A percentile compares a stretch with the other conserved stretches of the same genome.
phyloP scores from a whole-genome alignment of 2,113 vertebrate species.

The Oreochromis aureus region DNA sequence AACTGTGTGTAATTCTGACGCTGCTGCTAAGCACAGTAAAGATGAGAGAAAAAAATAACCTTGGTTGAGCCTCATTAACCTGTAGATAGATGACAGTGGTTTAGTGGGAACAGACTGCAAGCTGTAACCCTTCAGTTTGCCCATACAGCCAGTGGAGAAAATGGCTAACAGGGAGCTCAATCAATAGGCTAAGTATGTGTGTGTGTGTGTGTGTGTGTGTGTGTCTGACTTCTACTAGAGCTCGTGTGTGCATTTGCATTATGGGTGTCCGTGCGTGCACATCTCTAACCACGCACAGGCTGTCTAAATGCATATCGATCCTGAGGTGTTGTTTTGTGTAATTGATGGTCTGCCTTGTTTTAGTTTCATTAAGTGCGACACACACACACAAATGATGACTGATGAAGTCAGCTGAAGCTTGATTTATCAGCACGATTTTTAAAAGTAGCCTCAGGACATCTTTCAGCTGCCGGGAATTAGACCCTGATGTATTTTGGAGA shows the following conservation, averaged over 20 bases:
- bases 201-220: not conserved
- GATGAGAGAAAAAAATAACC: not conserved
- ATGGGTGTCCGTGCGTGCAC: not conserved
- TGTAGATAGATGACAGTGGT: constrained; percentile 46
- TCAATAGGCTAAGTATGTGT: constrained; percentile 51
- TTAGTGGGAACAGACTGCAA: constrained; percentile 36
- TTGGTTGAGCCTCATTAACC: constrained; percentile 50
- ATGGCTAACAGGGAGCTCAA: constrained; percentile 45
- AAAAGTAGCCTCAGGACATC: not conserved
- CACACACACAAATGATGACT: constrained; percentile 41
- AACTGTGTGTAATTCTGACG: not conserved
- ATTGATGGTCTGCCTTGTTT: constrained; percentile 51
- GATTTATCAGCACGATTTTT: constrained; percentile 26
- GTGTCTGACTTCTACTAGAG: not conserved
- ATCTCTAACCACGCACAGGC: not conserved
- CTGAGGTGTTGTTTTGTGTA: constrained; percentile 49
- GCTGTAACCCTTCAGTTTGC: constrained; percentile 52
- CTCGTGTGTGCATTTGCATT: not conserved
- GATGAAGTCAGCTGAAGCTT: constrained; percentile 38
- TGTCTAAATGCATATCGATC: constrained; percentile 57
- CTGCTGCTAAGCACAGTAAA: not conserved
- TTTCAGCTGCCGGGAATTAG: not conserved
- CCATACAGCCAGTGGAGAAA: constrained; percentile 25
- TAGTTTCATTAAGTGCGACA: constrained; percentile 51
- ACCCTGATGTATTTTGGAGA: not conserved